phyloP scores from a whole-genome alignment of 2,888 invertebrate genomes.

The Thelaira solivaga region DNA sequence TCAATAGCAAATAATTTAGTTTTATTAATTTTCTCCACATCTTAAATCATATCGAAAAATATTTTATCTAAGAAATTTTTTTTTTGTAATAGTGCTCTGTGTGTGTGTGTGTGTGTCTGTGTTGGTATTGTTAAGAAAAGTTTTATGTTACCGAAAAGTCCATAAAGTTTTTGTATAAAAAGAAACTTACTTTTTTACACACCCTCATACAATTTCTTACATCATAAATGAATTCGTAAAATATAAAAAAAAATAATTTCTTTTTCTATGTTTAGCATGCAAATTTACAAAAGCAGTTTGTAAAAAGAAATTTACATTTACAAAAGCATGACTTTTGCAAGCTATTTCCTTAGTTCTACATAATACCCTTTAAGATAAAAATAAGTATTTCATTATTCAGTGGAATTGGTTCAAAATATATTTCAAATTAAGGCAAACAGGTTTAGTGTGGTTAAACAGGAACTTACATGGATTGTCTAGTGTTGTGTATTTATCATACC shows the following conservation, averaged over 20 bases:
- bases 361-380: no score
- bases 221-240: slow-evolving; percentile 30
- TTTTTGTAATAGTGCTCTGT: slow-evolving; percentile 15
- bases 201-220: slow-evolving; percentile 23
- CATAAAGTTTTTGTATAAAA: neutral
- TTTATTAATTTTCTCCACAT: slow-evolving; percentile 4
- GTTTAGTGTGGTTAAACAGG: no score
- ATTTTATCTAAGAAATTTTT: slow-evolving; percentile 16
- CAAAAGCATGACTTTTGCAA: no score
- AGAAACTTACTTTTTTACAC: slow-evolving; percentile 5
- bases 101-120: no score
- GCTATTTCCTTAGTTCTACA: no score
- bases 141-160: slow-evolving; percentile 3
- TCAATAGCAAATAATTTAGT: slow-evolving; percentile 16
- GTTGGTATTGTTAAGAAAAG: slow-evolving; percentile 13
- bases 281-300: neutral
- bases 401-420: no score
- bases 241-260: slow-evolving; percentile 19
- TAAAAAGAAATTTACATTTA: neutral
- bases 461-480: no score
- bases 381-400: no score
- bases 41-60: slow-evolving; percentile 21
- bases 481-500: no score
- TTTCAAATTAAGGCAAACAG: no score
- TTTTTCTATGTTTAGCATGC: slow-evolving; percentile 3